Evolutionary conservation across 2,888 invertebrate species (phyloP).

Genomic region (Agrochola lychnidis): DNA sequence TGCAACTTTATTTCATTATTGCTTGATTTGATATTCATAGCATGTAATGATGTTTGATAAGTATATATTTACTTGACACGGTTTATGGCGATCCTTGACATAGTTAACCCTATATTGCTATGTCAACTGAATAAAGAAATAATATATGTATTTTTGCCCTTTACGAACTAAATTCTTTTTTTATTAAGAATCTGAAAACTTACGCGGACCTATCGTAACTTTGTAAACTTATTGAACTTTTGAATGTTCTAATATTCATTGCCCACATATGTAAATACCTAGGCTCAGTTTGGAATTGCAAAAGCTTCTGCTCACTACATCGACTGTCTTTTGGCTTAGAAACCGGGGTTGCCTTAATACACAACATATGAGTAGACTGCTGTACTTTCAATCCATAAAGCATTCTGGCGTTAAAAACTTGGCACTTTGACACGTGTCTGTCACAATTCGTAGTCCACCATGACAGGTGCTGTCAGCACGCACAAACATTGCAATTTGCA

Average conservation of each 20-base stretch:
- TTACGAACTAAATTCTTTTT: neutral
- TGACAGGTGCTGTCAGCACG: slow-evolving; percentile 46
- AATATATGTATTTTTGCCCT: neutral
- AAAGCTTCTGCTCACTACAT: neutral
- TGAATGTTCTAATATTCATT: neutral
- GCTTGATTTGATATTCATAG: slow-evolving; percentile 57
- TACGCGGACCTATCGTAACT: neutral
- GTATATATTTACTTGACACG: slow-evolving; percentile 62
- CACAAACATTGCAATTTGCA: slow-evolving; percentile 7
- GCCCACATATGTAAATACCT: neutral
- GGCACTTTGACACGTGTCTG: slow-evolving; percentile 24
- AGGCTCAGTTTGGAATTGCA: too few relatives aligned
- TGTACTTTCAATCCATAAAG: neutral
- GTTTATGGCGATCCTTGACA: slow-evolving; percentile 54
- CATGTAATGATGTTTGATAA: slow-evolving; percentile 54
- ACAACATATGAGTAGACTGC: neutral
- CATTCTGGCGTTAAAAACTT: slow-evolving; percentile 5
- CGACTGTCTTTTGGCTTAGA: neutral
- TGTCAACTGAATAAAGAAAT: slow-evolving; percentile 10
- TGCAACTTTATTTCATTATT: slow-evolving; percentile 62
- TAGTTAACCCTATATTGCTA: slow-evolving; percentile 28
- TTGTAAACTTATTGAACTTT: neutral
- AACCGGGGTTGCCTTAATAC: neutral
- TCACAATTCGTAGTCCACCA: slow-evolving; percentile 11
- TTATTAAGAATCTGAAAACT: neutral